Evolutionary conservation across 2,797 vertebrate species (phyloP).

Genomic region (Gorsachius magnificus): DNA sequence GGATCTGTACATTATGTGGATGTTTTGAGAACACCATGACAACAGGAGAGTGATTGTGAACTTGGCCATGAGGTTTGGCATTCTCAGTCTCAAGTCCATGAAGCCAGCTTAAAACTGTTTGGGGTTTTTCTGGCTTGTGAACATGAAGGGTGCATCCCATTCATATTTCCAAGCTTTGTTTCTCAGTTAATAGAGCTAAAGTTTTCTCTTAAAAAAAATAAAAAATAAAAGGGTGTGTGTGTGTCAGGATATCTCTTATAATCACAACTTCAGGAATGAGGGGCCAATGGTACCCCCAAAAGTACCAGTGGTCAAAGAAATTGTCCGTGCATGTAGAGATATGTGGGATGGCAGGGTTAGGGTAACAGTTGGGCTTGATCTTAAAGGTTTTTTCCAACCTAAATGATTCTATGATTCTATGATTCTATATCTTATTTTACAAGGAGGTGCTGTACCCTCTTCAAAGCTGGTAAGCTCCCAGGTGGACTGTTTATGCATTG

Average conservation of each 20-base stretch:
- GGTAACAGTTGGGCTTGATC: no score
- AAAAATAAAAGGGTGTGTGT: no score
- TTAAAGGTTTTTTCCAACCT: no score
- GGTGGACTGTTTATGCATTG: not conserved
- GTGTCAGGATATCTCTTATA: not conserved
- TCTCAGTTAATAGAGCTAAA: not conserved
- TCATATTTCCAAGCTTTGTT: not conserved
- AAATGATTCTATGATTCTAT: no score
- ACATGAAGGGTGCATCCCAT: not conserved
- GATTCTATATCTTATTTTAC: not conserved
- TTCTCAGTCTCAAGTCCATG: not conserved
- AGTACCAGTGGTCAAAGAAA: not conserved
- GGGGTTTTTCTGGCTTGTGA: not conserved
- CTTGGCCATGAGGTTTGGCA: not conserved
- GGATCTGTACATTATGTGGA: not conserved
- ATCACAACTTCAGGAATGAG: not conserved
- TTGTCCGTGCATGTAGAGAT: accelerated
- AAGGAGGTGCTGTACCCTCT: not conserved
- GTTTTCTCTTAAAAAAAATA: not conserved
- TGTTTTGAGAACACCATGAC: not conserved
- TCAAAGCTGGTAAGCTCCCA: not conserved
- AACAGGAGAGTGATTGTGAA: not conserved
- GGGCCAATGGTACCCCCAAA: not conserved
- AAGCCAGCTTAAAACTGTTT: not conserved
- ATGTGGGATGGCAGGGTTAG: no score